phyloP scores from a whole-genome alignment of 2,797 vertebrate genomes.

The Gymnothorax javanicus region DNA sequence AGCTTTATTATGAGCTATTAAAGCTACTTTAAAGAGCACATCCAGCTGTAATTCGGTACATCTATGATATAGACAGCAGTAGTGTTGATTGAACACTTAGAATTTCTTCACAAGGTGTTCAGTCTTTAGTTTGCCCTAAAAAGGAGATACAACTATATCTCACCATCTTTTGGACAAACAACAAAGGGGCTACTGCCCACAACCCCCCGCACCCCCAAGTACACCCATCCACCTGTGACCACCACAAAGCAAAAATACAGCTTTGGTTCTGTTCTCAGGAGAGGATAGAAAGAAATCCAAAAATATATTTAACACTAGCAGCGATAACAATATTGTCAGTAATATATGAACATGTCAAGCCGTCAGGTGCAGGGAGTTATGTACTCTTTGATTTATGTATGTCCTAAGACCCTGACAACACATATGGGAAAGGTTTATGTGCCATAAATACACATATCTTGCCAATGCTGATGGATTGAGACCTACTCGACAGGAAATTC shows the following conservation, averaged over 20 bases:
- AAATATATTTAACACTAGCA: neutral
- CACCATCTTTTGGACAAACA: too few relatives aligned
- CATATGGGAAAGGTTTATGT: conserved; percentile 42
- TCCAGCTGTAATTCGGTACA: too few relatives aligned
- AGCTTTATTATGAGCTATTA: too few relatives aligned
- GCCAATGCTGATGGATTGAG: conserved; percentile 52
- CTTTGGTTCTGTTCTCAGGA: neutral
- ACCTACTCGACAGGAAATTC: conserved; percentile 37
- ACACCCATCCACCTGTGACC: too few relatives aligned
- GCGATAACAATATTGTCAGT: neutral
- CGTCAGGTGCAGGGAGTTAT: neutral
- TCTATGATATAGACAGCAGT: too few relatives aligned
- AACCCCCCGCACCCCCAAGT: too few relatives aligned
- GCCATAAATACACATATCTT: conserved; percentile 41
- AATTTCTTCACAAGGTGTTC: too few relatives aligned
- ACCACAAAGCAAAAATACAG: neutral
- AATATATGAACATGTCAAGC: neutral
- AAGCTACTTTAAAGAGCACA: too few relatives aligned
- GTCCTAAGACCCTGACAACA: conserved; percentile 47
- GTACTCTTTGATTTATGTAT: conserved; percentile 35
- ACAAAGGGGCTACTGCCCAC: too few relatives aligned
- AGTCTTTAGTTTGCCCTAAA: too few relatives aligned
- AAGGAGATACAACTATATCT: too few relatives aligned
- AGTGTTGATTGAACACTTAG: too few relatives aligned
- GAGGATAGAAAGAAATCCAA: neutral